Evolutionary conservation across 2,113 vertebrate species (phyloP).

Genomic region (Equus przewalskii): DNA sequence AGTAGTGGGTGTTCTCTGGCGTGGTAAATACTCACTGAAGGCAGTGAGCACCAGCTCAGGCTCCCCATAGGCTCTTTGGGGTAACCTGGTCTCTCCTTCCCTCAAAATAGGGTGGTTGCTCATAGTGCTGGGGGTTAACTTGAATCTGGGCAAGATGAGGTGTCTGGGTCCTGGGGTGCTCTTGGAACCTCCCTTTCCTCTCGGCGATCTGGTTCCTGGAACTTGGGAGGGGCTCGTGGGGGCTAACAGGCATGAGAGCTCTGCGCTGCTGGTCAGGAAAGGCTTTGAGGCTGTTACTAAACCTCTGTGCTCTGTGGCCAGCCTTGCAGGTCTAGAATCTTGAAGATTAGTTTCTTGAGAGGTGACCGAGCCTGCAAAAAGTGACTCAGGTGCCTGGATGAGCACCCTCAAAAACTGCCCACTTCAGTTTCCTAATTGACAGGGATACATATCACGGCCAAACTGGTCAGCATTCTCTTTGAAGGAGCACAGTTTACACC

Average conservation of each 20-base stretch:
- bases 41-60: background rate
- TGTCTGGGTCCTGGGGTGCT: background rate
- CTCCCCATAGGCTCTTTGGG: background rate
- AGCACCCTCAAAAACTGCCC: background rate
- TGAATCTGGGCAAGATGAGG: background rate
- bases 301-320: background rate
- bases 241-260: background rate
- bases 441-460: background rate
- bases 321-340: background rate
- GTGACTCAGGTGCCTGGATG: background rate
- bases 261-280: background rate
- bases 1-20: accelerated
- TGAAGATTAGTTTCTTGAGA: background rate
- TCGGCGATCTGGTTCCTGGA: background rate
- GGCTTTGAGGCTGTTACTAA: background rate
- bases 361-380: background rate
- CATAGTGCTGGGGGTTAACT: background rate
- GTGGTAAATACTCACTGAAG: background rate
- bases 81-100: background rate
- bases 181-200: background rate
- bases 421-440: background rate
- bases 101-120: background rate
- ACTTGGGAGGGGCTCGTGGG: background rate
- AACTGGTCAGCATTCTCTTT: background rate
- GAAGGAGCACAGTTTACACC: background rate